Base-by-base conservation (phyloP, 2,888 invertebrate genomes). In the Sisyra terminalis region DNA sequence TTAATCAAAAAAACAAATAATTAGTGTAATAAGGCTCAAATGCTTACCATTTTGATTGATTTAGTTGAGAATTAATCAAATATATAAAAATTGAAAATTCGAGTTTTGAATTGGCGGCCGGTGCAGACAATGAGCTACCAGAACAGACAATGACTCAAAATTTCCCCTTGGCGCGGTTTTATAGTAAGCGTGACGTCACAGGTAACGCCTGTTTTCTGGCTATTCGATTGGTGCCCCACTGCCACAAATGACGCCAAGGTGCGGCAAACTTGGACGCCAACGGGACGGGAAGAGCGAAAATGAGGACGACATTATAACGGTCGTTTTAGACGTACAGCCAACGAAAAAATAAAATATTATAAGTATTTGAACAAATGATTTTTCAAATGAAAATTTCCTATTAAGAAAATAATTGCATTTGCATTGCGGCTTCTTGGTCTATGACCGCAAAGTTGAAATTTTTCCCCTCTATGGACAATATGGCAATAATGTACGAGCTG, bases 51-150 rank as follows among this genome's bases (percentile, higher is more conserved):
- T 53, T 56, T 57, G 53, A 45, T 43, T 45, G 45, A 44, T 46
- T 46, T 46, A 46, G 47, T 51, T 49, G 45, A 39, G 45, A 45
- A 45, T 43, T 44, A 46, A 39, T 49, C 48, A 50, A 46, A 49
- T 53, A 49, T 50, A 49, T 18, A 43, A 45, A 49, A 47, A 46
- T 48, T 49, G 42, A 47, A 46, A 44, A 38, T 38, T 45, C 39
- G 17, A 44, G 49, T 39, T n/a, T 29, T 40, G 18, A 44, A 42
- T 38, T 42, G 44, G 45, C 68, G 69, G 71, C 70, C 69, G 57
- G 61, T 71, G 75, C 74, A 67, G 74, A 67, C 64, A 77, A 72
- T 77, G 66, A 71, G 75, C 69, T 73, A 69, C 67, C 73, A 71
- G 70, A 77, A 76, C 75, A 71, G 70, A 69, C 67, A 65, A 65